A percentile compares a stretch with the other conserved stretches of the same genome.
phyloP scores from a whole-genome alignment of 2,113 vertebrate species.

The Leptocoma aspasia region DNA sequence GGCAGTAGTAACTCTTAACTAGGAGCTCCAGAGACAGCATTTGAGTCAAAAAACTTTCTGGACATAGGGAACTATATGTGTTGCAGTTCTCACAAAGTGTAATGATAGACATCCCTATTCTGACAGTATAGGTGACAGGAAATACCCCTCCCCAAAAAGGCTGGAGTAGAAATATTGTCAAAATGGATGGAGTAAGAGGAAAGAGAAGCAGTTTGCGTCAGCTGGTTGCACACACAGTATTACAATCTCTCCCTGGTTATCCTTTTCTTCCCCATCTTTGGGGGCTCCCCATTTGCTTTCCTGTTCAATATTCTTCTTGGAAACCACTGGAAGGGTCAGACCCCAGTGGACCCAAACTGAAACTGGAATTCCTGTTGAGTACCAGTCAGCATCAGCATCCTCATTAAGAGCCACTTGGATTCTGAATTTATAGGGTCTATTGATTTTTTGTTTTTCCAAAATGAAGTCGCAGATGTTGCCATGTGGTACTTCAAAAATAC shows the following conservation, averaged over 20 bases:
- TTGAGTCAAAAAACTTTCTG: background rate
- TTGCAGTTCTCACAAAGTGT: background rate
- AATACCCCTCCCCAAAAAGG: background rate
- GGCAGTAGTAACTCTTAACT: background rate
- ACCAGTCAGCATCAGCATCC: background rate
- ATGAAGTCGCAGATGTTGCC: background rate
- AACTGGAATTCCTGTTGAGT: background rate
- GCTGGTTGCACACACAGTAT: background rate
- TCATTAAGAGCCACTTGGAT: background rate
- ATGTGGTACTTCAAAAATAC: slow-evolving; percentile 1
- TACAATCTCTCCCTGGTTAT: background rate
- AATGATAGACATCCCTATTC: background rate
- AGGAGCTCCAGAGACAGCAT: background rate
- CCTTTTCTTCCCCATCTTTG: background rate
- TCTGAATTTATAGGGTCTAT: background rate
- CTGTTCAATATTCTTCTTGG: background rate
- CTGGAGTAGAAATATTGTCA: background rate
- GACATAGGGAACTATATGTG: background rate
- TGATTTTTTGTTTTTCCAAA: background rate
- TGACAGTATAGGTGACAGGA: background rate
- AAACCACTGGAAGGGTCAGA: background rate
- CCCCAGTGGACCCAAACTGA: background rate
- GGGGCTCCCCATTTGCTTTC: background rate
- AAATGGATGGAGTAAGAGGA: background rate
- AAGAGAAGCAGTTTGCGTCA: background rate